These are phyloP conservation scores for Sebastes kiyomatsui DNA, from an alignment of 2,797 vertebrate species.

Conservation along the genomic window DNA sequence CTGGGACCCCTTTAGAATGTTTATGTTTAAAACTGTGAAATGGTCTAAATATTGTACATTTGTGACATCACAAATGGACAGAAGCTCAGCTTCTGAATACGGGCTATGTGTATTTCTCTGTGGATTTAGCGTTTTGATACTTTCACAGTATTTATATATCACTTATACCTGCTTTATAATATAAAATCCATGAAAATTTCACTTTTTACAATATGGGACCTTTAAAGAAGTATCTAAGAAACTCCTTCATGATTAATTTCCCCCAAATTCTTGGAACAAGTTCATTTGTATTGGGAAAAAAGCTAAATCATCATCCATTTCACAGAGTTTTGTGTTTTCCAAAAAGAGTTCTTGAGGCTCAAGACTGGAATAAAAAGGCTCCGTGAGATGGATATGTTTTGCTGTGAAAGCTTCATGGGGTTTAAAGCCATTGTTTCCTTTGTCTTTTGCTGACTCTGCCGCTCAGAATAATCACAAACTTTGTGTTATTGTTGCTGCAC, in stretches of 20 bases:
- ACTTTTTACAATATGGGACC: too few species aligned
- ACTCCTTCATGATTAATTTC: neutral
- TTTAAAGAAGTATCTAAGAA: neutral
- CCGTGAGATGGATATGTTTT: neutral
- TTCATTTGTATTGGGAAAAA: neutral
- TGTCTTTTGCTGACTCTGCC: conserved; percentile 16
- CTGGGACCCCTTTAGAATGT: too few species aligned
- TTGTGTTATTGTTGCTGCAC: conserved; percentile 27
- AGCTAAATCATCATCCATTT: neutral
- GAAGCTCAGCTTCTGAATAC: too few species aligned
- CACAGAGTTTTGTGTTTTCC: neutral
- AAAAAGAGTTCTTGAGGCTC: neutral
- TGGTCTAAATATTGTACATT: too few species aligned
- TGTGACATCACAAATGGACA: too few species aligned
- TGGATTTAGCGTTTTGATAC: too few species aligned
- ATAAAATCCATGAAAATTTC: too few species aligned
- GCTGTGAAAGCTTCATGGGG: conserved; percentile 19
- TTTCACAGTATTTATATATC: too few species aligned
- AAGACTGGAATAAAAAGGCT: conserved; percentile 10
- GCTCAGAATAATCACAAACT: conserved; percentile 34
- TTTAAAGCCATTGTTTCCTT: conserved; percentile 38
- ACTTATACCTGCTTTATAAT: too few species aligned
- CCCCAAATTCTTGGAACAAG: neutral
- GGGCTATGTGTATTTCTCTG: too few species aligned
- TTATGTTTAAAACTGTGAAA: too few species aligned